phyloP scores from a whole-genome alignment of 2,113 vertebrate genomes.

The Microcebus tavaratra region DNA sequence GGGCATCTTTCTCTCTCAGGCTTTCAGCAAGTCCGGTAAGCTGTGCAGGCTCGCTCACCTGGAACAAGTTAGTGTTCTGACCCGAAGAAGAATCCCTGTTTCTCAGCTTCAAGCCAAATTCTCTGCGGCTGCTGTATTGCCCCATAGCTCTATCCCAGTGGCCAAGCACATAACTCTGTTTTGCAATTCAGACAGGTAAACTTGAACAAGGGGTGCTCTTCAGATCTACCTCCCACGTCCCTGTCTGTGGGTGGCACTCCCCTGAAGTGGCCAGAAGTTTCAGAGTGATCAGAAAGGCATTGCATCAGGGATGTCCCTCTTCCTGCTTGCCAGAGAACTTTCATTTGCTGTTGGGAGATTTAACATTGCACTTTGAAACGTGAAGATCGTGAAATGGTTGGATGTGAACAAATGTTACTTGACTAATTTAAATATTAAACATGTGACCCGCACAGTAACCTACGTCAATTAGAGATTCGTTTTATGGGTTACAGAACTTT shows the following conservation, averaged over 20 bases:
- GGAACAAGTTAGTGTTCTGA: background rate
- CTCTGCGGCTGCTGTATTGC: background rate
- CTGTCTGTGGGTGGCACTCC: background rate
- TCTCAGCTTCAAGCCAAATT: background rate
- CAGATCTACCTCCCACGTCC: background rate
- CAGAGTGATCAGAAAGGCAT: background rate
- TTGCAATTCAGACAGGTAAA: background rate
- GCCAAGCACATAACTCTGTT: constrained; percentile 7
- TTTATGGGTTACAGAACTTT: background rate
- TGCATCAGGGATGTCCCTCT: background rate
- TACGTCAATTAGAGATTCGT: background rate
- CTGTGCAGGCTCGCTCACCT: background rate
- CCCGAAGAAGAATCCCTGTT: background rate
- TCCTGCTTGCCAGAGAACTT: background rate
- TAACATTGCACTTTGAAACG: background rate
- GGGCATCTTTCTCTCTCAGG: background rate
- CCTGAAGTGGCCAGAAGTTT: background rate
- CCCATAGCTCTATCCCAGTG: background rate
- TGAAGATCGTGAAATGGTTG: background rate
- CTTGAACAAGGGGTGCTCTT: background rate
- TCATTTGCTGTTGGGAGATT: background rate
- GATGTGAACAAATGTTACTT: background rate
- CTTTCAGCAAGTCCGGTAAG: background rate
- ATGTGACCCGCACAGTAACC: background rate
- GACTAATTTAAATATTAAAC: background rate